Evolutionary conservation across 1,140 invertebrate genomes (phyloP), one percentile per base, ranked within the genome.

Genomic region (Teleopsis dalmanni): DNA sequence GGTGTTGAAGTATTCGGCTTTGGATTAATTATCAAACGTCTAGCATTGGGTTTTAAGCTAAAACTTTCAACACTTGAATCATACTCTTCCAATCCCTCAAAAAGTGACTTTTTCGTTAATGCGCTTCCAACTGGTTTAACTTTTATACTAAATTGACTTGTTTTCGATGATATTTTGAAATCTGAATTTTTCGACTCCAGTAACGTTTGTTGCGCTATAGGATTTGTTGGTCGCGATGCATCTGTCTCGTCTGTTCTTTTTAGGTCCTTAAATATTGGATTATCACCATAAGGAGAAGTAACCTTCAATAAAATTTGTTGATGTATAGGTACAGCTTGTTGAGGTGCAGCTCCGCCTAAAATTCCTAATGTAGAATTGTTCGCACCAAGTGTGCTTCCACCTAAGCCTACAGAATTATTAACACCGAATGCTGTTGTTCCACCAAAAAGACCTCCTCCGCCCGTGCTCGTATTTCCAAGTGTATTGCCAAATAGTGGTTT

Each of bases 271-370:
- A 88, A 79, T 8, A 88, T 73, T 7, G 84, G 81, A 34, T 82
- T 84, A 65, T 87, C 84, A n/a, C 86, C 86, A 57, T 85, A 90
- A 3, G 86, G 86, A 8, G 83, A 81, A 3, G 80, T 79, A 4
- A 82, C 78, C 8, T 87, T 72, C 8, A 82, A 77, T 36, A 83
- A 62, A 40, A 86, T 79, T 62, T 84, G 84, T 54, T 85, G 81
- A 63, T 80, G 79, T 6, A 81, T 74, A 11, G 66, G 75, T 53
- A 74, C 71, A n/a, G 57, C 56, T n/a, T 60, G 61, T 44, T 57
- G 68, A 42, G 73, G 74, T 41, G 67, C 65, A 45, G 59, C 29
- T 3, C 47, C 50, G 4, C 56, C 57, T 11, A 60, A 33, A 9
- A 44, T 46, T 4, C 50, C 48, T n/a, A 53, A 13, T 22, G 43